Percentiles rank a stretch among this genome's conserved stretches.
phyloP scores from a whole-genome alignment of 2,888 invertebrate species.

The Catocala sponsa region DNA sequence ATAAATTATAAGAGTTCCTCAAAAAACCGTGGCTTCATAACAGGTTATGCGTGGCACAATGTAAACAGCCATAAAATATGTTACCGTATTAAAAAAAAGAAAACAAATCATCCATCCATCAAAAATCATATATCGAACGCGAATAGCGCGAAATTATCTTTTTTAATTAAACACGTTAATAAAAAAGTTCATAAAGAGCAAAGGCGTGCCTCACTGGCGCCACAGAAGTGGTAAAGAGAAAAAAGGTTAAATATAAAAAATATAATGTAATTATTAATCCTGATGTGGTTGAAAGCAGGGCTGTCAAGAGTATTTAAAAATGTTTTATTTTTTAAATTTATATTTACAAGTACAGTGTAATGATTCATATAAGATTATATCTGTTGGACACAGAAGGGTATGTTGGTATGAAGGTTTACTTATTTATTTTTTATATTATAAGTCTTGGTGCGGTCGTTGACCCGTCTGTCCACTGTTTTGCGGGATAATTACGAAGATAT shows the following conservation, averaged over 20 bases:
- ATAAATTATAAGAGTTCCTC: background rate
- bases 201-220: constrained; percentile 69
- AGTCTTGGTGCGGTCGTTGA: background rate
- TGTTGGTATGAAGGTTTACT: constrained; percentile 8
- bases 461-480: constrained; percentile 3
- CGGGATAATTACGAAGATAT: constrained; percentile 3
- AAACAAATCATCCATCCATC: constrained; percentile 42
- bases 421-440: constrained; percentile 5
- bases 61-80: constrained; percentile 23
- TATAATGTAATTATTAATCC: constrained; percentile 79
- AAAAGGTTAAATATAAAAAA: constrained; percentile 60
- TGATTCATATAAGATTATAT: constrained; percentile 13
- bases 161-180: constrained; percentile 59
- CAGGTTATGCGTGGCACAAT: constrained; percentile 1
- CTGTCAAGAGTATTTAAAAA: constrained; percentile 19
- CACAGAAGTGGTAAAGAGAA: constrained; percentile 63
- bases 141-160: constrained; percentile 49
- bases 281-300: constrained; percentile 52
- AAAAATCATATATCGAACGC: constrained; percentile 36
- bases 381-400: constrained; percentile 6
- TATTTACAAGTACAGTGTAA: background rate
- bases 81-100: constrained; percentile 17
- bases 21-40: constrained; percentile 3
- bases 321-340: background rate
- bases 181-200: constrained; percentile 52